These are phyloP conservation scores for Enteromius treurensis DNA, from an alignment of 2,797 vertebrate genomes.

Conservation along the genomic window DNA sequence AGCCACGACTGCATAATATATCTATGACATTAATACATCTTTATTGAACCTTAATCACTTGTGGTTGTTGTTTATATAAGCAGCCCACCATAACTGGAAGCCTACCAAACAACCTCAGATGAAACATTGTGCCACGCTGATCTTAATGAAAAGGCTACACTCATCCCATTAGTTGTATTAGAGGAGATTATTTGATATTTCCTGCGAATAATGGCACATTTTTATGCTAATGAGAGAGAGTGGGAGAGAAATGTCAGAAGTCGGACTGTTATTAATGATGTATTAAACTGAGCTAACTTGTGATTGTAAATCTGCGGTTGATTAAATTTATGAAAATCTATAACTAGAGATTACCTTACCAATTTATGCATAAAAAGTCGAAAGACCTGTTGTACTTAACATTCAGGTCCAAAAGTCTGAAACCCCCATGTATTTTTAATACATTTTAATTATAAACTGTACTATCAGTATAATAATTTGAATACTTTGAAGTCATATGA, in stretches of 20 bases:
- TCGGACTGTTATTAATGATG: slow-evolving; percentile 3
- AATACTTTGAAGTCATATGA: background rate
- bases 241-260: slow-evolving; percentile 27
- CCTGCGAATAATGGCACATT: slow-evolving; percentile 5
- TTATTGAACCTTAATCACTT: slow-evolving; percentile 19
- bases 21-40: slow-evolving; percentile 18
- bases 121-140: background rate
- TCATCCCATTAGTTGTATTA: background rate
- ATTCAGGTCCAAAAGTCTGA: background rate
- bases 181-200: slow-evolving; percentile 13
- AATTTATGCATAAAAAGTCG: slow-evolving; percentile 16
- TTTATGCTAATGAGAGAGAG: slow-evolving; percentile 16
- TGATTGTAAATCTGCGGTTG: slow-evolving; percentile 24
- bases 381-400: background rate
- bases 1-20: slow-evolving; percentile 5
- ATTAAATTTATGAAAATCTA: slow-evolving; percentile 32
- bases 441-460: background rate
- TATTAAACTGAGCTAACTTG: slow-evolving; percentile 19
- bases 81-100: background rate
- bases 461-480: background rate
- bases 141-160: background rate
- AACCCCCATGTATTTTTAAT: background rate
- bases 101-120: background rate
- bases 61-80: background rate
- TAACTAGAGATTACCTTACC: background rate